These are phyloP conservation scores for Molorchus minor DNA, from an alignment of 2,888 invertebrate species.

Conservation along the genomic window DNA sequence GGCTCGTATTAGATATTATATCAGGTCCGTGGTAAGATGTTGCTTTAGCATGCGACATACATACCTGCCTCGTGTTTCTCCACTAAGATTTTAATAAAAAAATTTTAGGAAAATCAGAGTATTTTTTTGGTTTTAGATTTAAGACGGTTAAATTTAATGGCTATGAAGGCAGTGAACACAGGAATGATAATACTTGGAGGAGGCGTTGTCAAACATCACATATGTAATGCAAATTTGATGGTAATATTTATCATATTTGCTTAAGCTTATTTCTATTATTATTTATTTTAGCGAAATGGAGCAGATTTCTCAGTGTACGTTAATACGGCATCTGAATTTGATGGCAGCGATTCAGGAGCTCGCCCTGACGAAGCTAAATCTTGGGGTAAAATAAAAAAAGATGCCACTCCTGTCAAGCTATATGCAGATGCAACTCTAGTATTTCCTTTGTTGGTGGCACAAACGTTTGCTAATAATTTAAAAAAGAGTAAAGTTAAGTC, in stretches of 20 bases:
- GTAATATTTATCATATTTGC: constrained; percentile 60
- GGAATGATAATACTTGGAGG: constrained; percentile 98
- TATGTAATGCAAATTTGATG: constrained; percentile 99
- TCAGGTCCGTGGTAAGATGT: constrained; percentile 70
- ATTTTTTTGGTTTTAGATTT: constrained; percentile 85
- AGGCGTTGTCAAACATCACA: constrained; percentile 98
- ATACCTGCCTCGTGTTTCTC: too few species aligned
- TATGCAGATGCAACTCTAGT: constrained; percentile 94
- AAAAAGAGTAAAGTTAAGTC: constrained; percentile 7
- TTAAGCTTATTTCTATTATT: constrained; percentile 22
- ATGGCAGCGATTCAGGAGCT: constrained; percentile 98
- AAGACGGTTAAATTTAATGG: constrained; percentile 89
- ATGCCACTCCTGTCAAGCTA: constrained; percentile 89
- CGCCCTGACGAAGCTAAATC: constrained; percentile 98
- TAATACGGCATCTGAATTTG: constrained; percentile 95
- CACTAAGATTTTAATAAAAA: too few species aligned
- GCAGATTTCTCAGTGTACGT: constrained; percentile 95
- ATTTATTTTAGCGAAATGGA: constrained; percentile 80
- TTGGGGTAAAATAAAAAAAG: constrained; percentile 96
- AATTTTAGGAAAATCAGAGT: too few species aligned
- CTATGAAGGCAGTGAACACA: constrained; percentile 90
- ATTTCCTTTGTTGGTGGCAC: constrained; percentile 93
- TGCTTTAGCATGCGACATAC: too few species aligned
- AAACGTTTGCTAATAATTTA: constrained; percentile 87
- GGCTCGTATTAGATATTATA: constrained; percentile 91